Evolutionary conservation across 2,797 vertebrate genomes (phyloP).

Genomic region (Tamandua tetradactyla): DNA sequence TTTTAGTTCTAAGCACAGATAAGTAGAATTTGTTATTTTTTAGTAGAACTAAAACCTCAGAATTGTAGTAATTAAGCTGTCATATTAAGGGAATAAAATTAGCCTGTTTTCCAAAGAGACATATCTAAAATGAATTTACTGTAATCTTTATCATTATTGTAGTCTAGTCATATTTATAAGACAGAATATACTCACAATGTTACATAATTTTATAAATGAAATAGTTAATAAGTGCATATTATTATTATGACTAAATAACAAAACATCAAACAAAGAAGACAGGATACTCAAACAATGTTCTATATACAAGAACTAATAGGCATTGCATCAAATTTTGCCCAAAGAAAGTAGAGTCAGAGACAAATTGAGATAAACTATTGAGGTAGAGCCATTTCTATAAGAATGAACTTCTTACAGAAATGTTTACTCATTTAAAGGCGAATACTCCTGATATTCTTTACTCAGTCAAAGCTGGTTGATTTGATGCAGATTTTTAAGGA

Average conservation of each 20-base stretch:
- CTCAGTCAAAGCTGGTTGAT: conserved; percentile 14
- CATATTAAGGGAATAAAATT: conserved; percentile 19
- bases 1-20: conserved; percentile 30
- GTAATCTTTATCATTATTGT: conserved; percentile 42
- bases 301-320: conserved; percentile 19
- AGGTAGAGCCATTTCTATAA: neutral
- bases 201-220: conserved; percentile 52
- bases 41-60: conserved; percentile 42
- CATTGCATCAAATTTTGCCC: neutral
- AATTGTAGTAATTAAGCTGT: conserved; percentile 30
- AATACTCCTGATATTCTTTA: neutral
- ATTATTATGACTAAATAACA: conserved; percentile 44
- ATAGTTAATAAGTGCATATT: conserved; percentile 28
- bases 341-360: conserved; percentile 26
- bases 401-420: neutral
- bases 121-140: conserved; percentile 47
- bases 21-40: conserved; percentile 55
- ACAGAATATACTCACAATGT: conserved; percentile 37
- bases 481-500: conserved; percentile 21
- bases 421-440: neutral
- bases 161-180: conserved; percentile 22
- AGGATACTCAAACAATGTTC: neutral
- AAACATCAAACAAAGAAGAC: conserved; percentile 31
- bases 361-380: neutral
- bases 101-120: conserved; percentile 51